Percentiles rank a stretch among this genome's conserved stretches.
Conservation (phyloP, 2,888 invertebrate species). For the Choreutis nemorana region DNA sequence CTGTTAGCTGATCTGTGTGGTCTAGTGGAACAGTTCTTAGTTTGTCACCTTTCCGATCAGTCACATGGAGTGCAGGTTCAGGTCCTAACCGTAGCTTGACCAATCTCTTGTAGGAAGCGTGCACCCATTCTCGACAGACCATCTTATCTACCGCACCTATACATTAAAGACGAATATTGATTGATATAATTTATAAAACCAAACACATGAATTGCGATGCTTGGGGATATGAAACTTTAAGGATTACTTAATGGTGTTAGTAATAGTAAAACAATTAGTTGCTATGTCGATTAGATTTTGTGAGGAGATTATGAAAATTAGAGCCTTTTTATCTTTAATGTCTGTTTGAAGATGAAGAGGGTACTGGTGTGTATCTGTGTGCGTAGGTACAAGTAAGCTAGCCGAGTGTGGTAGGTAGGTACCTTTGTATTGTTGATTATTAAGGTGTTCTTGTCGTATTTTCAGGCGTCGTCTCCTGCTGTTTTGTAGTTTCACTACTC, state of each 20-base stretch:
- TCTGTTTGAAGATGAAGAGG: neutral
- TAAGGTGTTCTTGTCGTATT: conserved; percentile 79
- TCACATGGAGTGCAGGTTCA: conserved; percentile 84
- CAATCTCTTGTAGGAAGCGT: conserved; percentile 87
- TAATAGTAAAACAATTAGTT: too few relatives aligned
- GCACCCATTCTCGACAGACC: conserved; percentile 94
- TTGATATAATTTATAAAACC: too few relatives aligned
- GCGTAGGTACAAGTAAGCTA: too few relatives aligned
- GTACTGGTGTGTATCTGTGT: too few relatives aligned
- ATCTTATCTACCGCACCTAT: conserved; percentile 85
- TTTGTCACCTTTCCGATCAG: conserved; percentile 92
- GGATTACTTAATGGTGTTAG: too few relatives aligned
- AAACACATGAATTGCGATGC: too few relatives aligned
- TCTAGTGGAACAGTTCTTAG: conserved; percentile 82
- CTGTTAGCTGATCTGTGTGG: conserved; percentile 78
- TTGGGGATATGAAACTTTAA: too few relatives aligned
- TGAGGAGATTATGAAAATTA: too few relatives aligned
- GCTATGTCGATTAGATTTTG: too few relatives aligned
- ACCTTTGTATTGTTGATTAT: conserved; percentile 61
- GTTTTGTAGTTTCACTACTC: conserved; percentile 91
- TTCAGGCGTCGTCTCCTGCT: conserved; percentile 80
- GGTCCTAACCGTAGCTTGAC: conserved; percentile 92
- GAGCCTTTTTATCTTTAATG: neutral
- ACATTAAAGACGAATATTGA: too few relatives aligned
- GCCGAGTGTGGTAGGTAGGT: conserved; percentile 6